phyloP scores from a whole-genome alignment of 2,888 invertebrate species.

The Mycalesis mineus region DNA sequence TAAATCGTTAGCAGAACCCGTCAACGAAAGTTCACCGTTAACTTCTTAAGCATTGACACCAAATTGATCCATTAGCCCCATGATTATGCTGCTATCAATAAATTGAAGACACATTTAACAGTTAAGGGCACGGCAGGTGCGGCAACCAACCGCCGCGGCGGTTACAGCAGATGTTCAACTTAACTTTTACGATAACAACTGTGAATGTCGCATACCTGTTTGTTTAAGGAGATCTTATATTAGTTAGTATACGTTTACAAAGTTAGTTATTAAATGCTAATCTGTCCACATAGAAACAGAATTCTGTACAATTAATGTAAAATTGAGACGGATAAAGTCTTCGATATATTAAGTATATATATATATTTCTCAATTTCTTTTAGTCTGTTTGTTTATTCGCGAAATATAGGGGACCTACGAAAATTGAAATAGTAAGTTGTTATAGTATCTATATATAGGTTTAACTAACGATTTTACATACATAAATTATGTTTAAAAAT shows the following conservation, averaged over 20 bases:
- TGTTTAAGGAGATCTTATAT: background rate
- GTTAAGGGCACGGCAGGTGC: constrained; percentile 35
- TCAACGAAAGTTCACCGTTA: background rate
- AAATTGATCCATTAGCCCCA: constrained; percentile 20
- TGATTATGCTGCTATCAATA: constrained; percentile 25
- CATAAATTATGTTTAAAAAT: too few relatives aligned
- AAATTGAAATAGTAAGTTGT: too few relatives aligned
- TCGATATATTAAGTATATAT: too few relatives aligned
- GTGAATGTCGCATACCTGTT: background rate
- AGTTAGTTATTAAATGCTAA: background rate
- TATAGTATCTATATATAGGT: too few relatives aligned
- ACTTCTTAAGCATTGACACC: constrained; percentile 13
- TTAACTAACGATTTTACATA: too few relatives aligned
- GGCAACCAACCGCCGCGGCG: constrained; percentile 28
- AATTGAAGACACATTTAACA: constrained; percentile 32
- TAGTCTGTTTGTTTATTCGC: too few relatives aligned
- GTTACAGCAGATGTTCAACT: constrained; percentile 37
- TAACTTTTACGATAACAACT: constrained; percentile 22
- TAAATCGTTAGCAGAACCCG: background rate
- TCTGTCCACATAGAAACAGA: too few relatives aligned
- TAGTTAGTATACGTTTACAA: background rate
- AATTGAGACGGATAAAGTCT: too few relatives aligned
- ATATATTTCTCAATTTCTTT: too few relatives aligned
- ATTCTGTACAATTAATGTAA: too few relatives aligned
- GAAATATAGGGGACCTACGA: too few relatives aligned